Evolutionary conservation across 2,797 vertebrate genomes (phyloP), one percentile per base, ranked within the genome.

Genomic region (Notolepis coatsorum): DNA sequence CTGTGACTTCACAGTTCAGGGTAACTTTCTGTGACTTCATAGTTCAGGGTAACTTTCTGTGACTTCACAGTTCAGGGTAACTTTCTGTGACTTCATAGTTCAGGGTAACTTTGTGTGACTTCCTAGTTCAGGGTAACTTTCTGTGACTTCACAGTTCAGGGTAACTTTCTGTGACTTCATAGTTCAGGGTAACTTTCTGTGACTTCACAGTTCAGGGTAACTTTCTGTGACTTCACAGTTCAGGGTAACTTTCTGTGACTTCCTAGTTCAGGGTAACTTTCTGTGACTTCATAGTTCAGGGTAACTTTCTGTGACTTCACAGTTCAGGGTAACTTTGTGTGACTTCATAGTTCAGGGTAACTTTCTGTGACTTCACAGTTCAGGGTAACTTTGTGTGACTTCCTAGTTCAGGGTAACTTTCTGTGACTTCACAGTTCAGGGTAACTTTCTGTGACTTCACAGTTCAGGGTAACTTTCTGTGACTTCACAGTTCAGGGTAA

Each of bases 391-490:
- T 18, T 64, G 49, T 15, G 48, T 27, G n/a, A n/a, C 3, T n/a
- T n/a, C n/a, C n/a, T n/a, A n/a, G n/a, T n/a, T n/a, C n/a, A n/a
- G n/a, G n/a, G n/a, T n/a, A n/a, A n/a, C n/a, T 46, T 58, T 46
- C 21, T 52, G 4, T 13, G 20, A 13, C 52, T 38, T 46, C 38
- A 12, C 35, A 30, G 5, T 13, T 13, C 2, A 20, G 8, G 1
- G 9, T 13, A 21, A 5, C 23, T 27, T 18, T 64, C 17, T 15
- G 48, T 27, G n/a, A n/a, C 3, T 0, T 53, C 8, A 30, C 1
- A 30, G 24, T 59, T 9, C n/a, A n/a, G n/a, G n/a, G n/a, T n/a
- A n/a, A n/a, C n/a, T 46, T 58, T 46, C 21, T 52, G 4, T 13
- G 20, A 13, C 52, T 38, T 46, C 38, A 12, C 35, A 30, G 5